Percentiles rank a stretch among this genome's conserved stretches.
Conservation (phyloP, 2,113 vertebrate genomes). For the Alces alces region DNA sequence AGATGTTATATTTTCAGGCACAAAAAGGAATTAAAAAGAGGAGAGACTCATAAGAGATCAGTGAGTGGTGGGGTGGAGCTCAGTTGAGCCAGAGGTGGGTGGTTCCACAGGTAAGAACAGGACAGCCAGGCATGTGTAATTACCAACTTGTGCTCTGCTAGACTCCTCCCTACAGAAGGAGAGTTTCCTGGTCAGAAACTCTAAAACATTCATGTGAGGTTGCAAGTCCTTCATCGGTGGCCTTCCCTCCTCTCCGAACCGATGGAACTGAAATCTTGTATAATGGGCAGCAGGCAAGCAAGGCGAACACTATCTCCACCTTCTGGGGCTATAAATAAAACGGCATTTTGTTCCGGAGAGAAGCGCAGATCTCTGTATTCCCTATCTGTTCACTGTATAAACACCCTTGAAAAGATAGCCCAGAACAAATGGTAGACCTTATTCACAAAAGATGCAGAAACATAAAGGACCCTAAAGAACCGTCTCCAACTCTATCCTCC, state of each 20-base stretch:
- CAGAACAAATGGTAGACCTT: neutral
- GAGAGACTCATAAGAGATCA: neutral
- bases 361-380: neutral
- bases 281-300: neutral
- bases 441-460: neutral
- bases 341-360: neutral
- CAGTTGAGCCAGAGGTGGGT: neutral
- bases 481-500: neutral
- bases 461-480: neutral
- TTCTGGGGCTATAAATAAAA: neutral
- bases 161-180: neutral
- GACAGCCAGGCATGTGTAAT: neutral
- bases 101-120: rapidly evolving
- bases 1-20: neutral
- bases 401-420: neutral
- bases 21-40: neutral
- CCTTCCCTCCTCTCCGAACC: neutral
- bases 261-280: neutral
- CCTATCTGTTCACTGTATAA: neutral
- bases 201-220: neutral
- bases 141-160: neutral
- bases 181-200: neutral
- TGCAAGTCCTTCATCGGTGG: rapidly evolving
- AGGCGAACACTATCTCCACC: neutral
- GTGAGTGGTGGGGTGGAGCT: neutral